Base-by-base conservation (phyloP, 2,113 vertebrate species). In the Pollachius pollachius region DNA sequence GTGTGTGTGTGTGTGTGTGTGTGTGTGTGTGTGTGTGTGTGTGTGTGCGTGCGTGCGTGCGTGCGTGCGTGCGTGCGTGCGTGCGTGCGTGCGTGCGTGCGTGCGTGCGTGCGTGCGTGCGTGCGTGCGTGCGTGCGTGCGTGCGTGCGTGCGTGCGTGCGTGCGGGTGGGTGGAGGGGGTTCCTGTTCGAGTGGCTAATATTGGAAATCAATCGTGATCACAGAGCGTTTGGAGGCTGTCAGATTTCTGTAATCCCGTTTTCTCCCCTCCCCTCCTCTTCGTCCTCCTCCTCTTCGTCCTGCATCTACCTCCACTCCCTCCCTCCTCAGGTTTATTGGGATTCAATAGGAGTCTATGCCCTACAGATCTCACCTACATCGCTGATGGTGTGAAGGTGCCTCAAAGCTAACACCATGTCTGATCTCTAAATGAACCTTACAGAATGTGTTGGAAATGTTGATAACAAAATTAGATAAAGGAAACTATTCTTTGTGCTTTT, bases 181-280 rank as follows among this genome's bases (percentile, higher is more conserved):
- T 25, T 57, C 15, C 16, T 63, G 23, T 62, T 62, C 41, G 54
- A 65, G 57, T 60, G 67, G 27, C 41, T 48, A 48, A 9, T 48
- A 48, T 48, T 13, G 41, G 41, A 48, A 54, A 76, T 80, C 62
- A 61, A 71, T 80, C 68, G 74, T 48, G 62, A 81, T 81, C 71
- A 77, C 67, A 69, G 64, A 41, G 63, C 62, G 57, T 76, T 72
- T 70, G 37, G 18, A 62, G 48, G 65, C 58, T 74, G 65, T 71
- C 71, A 74, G 68, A 62, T 61, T 21, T 18, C 23, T 65, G 41
- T 60, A 71, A 65, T 71, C 30, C 56, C 56, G 25, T 70, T 57
- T 57, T 16, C 54, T 57, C 54, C n/a, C 54, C 68, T 52, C 54
- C 13, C 13, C 59, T n/a, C 57, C 13, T 16, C 62, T 4, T 12